These are phyloP conservation scores for Eudyptes chrysolophus DNA, from an alignment of 2,113 vertebrate species.

Conservation along the genomic window DNA sequence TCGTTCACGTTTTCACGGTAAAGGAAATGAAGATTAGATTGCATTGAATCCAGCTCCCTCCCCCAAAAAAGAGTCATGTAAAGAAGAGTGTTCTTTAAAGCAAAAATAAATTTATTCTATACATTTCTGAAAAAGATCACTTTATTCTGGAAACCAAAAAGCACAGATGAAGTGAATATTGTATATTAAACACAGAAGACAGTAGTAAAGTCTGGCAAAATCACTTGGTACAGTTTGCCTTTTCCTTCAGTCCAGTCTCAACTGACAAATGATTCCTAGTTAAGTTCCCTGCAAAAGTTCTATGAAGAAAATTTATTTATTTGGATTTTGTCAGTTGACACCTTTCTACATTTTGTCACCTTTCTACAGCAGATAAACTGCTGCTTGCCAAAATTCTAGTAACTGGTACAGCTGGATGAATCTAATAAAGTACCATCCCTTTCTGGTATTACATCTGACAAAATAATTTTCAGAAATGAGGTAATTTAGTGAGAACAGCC, in stretches of 20 bases:
- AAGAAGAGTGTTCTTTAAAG: background rate
- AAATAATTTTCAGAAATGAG: background rate
- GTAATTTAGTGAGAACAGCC: background rate
- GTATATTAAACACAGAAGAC: background rate
- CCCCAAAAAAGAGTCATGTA: background rate
- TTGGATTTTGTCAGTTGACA: background rate
- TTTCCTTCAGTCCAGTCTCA: background rate
- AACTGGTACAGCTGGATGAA: background rate
- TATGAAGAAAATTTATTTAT: background rate
- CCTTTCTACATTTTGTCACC: background rate
- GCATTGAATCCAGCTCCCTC: background rate
- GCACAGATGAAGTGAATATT: background rate
- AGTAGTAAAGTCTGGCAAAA: background rate
- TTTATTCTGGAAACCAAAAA: background rate
- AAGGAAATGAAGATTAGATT: background rate
- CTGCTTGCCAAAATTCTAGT: background rate
- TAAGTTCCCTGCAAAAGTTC: background rate
- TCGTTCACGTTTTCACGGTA: background rate
- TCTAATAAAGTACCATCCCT: background rate
- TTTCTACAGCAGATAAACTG: background rate
- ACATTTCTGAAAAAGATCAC: background rate
- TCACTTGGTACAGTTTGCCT: background rate
- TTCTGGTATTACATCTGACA: background rate
- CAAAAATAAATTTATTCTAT: background rate
- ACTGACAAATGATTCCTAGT: background rate